Conservation (phyloP, 2,113 vertebrate species). For the Rousettus leschenaultii region DNA sequence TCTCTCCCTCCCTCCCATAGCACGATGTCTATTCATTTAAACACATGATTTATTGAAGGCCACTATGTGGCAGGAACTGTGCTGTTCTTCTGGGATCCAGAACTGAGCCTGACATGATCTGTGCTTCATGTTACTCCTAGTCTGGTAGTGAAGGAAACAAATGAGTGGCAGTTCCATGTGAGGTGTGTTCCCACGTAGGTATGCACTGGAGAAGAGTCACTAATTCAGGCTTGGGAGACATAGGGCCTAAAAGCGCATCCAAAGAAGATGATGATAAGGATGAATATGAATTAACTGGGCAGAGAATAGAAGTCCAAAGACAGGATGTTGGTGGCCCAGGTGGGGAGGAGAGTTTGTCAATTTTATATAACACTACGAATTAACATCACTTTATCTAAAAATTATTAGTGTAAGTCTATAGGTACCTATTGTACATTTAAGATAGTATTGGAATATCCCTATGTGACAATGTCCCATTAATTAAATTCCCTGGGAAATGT, state of each 20-base stretch:
- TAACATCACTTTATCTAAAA: neutral
- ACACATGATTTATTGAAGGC: neutral
- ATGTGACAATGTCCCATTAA: neutral
- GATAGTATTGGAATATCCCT: neutral
- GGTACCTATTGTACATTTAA: neutral
- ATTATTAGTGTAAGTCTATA: neutral
- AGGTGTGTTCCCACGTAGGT: neutral
- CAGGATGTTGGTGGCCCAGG: neutral
- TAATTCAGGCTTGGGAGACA: neutral
- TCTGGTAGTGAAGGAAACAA: neutral
- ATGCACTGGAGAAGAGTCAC: neutral
- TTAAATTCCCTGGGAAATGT: neutral
- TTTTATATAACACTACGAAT: neutral
- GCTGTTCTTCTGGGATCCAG: neutral
- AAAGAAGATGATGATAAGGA: too few species aligned
- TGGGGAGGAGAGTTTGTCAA: neutral
- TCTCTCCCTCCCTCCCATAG: neutral
- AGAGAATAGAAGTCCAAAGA: neutral
- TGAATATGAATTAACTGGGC: neutral
- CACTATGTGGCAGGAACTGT: too few species aligned
- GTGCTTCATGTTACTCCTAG: neutral
- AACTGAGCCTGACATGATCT: neutral
- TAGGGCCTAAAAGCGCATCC: neutral
- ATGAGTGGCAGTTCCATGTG: neutral
- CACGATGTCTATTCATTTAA: neutral